Conservation (phyloP, 2,888 invertebrate species). For the Tipula confusa region DNA sequence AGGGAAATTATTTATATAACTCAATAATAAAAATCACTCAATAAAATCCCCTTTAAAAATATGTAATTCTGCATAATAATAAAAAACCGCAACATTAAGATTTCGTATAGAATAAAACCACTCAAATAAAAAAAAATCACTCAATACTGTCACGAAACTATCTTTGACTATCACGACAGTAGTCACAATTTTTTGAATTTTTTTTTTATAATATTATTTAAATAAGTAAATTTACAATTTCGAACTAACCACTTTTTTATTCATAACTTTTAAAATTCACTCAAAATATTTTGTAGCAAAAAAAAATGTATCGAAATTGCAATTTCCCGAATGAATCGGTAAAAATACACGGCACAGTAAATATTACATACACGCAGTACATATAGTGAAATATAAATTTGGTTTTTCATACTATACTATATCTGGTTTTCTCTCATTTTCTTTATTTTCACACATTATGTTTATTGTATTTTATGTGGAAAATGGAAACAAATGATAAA, state of each 20-base stretch:
- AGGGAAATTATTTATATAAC: too few species aligned
- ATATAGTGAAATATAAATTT: background rate
- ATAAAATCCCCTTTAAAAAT: background rate
- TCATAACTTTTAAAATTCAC: background rate
- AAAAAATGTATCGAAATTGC: background rate
- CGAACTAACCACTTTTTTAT: background rate
- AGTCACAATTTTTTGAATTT: background rate
- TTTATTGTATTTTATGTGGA: background rate
- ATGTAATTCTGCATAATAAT: background rate
- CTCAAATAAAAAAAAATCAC: background rate
- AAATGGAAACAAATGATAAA: conserved; percentile 1
- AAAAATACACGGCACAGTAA: background rate
- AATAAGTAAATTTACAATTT: background rate
- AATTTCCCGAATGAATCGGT: background rate
- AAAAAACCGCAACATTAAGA: background rate
- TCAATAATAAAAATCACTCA: background rate
- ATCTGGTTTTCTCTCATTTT: background rate
- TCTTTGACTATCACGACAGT: background rate
- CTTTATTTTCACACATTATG: background rate
- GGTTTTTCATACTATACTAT: background rate
- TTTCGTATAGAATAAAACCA: background rate
- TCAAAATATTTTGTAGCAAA: background rate
- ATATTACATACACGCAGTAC: background rate
- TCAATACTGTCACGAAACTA: background rate
- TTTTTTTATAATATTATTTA: background rate